These are phyloP conservation scores for Desmodus rotundus DNA, from an alignment of 2,113 vertebrate genomes.

Conservation along the genomic window DNA sequence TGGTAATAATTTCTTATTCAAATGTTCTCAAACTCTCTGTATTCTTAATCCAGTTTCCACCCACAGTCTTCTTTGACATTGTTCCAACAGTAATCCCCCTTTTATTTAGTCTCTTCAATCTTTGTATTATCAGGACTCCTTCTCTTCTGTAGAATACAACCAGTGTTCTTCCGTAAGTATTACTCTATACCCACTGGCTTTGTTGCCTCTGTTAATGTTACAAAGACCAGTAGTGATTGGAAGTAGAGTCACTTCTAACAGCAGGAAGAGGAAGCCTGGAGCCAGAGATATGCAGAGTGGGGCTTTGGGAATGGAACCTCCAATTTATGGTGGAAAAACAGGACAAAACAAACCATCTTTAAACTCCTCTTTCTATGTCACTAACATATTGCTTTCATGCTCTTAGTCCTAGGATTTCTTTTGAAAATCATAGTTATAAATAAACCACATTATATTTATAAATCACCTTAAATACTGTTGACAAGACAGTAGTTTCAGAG, in stretches of 20 bases:
- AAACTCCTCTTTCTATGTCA: not conserved
- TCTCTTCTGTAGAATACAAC: not conserved
- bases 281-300: not conserved
- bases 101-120: not conserved
- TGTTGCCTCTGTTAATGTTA: not conserved
- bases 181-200: not conserved
- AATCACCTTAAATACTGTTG: not conserved
- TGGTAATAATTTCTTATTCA: not conserved
- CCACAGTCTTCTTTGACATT: not conserved
- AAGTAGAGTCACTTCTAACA: not conserved
- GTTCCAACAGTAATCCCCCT: not conserved
- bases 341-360: not conserved
- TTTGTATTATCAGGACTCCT: not conserved
- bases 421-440: not conserved
- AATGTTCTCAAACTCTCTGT: not conserved
- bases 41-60: not conserved
- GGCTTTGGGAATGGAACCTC: not conserved
- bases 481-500: not conserved
- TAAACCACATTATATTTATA: not conserved
- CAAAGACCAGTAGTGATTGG: not conserved
- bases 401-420: not conserved
- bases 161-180: not conserved
- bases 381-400: not conserved
- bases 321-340: not conserved
- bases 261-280: not conserved